Percentiles rank a stretch among this genome's conserved stretches.
Conservation (phyloP, 2,797 vertebrate genomes). For the Coendou prehensilis region DNA sequence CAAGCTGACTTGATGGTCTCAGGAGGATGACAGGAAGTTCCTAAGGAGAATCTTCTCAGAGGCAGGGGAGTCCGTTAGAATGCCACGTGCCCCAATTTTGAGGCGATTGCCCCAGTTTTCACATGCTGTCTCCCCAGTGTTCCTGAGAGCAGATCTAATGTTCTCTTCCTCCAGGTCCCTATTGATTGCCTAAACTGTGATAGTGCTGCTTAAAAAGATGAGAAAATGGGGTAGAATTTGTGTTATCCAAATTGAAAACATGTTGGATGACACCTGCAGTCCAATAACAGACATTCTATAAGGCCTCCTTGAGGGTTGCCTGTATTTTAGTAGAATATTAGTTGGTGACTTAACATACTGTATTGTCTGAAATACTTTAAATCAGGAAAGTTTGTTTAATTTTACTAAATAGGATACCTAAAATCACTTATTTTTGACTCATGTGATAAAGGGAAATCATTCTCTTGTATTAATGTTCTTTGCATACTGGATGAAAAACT, state of each 20-base stretch:
- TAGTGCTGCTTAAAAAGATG: slow-evolving; percentile 36
- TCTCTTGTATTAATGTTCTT: neutral
- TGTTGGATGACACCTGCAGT: slow-evolving; percentile 7
- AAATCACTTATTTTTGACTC: neutral
- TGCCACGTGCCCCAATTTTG: slow-evolving; percentile 60
- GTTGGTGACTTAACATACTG: slow-evolving; percentile 62
- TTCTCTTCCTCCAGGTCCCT: slow-evolving; percentile 47
- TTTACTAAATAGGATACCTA: slow-evolving; percentile 28
- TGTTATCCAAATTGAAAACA: slow-evolving; percentile 61
- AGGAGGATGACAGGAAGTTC: neutral
- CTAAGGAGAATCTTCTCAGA: slow-evolving; percentile 40
- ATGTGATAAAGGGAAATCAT: neutral
- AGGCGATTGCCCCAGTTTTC: slow-evolving; percentile 61
- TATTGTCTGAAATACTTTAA: slow-evolving; percentile 44
- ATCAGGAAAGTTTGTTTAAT: slow-evolving; percentile 39
- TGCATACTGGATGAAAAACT: neutral
- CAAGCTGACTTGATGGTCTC: slow-evolving; percentile 16
- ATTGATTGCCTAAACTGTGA: slow-evolving; percentile 69
- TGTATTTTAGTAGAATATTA: slow-evolving; percentile 34
- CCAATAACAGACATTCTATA: neutral
- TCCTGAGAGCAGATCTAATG: neutral
- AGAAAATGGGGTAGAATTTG: slow-evolving; percentile 65
- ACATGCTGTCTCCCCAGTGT: slow-evolving; percentile 37
- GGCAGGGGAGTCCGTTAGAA: neutral
- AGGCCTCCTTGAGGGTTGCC: neutral